These are phyloP conservation scores for Odontocolon sp. DNA, from an alignment of 2,888 invertebrate genomes.

Conservation along the genomic window DNA sequence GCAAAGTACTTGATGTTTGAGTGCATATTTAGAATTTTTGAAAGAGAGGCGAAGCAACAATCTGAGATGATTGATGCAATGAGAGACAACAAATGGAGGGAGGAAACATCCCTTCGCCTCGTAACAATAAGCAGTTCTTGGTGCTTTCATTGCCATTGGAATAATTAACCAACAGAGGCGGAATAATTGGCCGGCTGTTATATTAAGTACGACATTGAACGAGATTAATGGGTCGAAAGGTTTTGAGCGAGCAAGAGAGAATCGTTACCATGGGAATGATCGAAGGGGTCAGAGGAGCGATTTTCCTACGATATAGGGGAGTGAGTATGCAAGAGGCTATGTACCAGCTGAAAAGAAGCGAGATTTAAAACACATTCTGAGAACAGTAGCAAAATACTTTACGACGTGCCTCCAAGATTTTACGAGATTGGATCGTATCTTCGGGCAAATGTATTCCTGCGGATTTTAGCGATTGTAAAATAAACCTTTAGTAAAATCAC, in stretches of 20 bases:
- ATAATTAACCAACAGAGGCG: constrained; percentile 64
- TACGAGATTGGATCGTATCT: constrained; percentile 59
- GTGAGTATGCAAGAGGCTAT: neutral
- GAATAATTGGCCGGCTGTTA: constrained; percentile 70
- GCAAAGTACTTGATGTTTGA: neutral
- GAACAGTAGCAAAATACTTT: constrained; percentile 26
- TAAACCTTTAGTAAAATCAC: neutral
- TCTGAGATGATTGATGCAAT: constrained; percentile 48
- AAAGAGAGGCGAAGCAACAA: constrained; percentile 6
- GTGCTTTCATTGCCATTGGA: constrained; percentile 43
- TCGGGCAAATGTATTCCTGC: constrained; percentile 13
- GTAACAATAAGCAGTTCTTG: constrained; percentile 49
- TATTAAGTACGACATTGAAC: constrained; percentile 69
- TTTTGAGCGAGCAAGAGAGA: constrained; percentile 58
- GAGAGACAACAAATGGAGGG: neutral
- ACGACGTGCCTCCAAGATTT: constrained; percentile 54
- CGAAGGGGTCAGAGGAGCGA: constrained; percentile 60
- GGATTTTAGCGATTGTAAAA: constrained; percentile 53
- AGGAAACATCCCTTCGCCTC: constrained; percentile 18
- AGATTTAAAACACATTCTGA: constrained; percentile 67
- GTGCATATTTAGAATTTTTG: constrained; percentile 10
- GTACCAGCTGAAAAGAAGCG: neutral
- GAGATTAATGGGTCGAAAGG: constrained; percentile 73
- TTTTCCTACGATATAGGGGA: constrained; percentile 16
- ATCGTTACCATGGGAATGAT: constrained; percentile 73